A percentile compares a stretch with the other conserved stretches of the same genome.
These are phyloP conservation scores for Philaethria dido DNA, from an alignment of 2,888 invertebrate species.

Conservation along the genomic window DNA sequence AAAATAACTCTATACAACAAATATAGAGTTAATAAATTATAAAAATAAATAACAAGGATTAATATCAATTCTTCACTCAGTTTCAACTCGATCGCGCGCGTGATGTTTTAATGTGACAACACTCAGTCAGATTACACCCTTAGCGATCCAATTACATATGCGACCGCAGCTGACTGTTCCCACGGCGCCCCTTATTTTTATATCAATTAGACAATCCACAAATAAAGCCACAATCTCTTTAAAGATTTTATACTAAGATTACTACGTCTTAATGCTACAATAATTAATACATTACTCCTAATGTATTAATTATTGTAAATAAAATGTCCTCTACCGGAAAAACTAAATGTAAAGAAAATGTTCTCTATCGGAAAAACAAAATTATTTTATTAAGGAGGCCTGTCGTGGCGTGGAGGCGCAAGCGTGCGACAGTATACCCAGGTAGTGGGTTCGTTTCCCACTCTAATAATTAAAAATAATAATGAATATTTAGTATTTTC, in stretches of 20 bases:
- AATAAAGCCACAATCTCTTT: conserved; percentile 19
- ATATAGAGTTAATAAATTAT: not conserved
- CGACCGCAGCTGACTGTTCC: conserved; percentile 67
- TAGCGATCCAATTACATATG: conserved; percentile 67
- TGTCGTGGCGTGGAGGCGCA: too few relatives aligned
- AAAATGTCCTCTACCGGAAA: not conserved
- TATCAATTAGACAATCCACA: conserved; percentile 47
- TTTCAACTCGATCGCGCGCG: conserved; percentile 68
- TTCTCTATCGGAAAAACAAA: too few relatives aligned
- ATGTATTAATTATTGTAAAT: not conserved
- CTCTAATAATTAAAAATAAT: too few relatives aligned
- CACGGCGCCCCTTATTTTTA: conserved; percentile 49
- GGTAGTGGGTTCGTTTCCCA: too few relatives aligned
- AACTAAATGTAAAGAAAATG: too few relatives aligned
- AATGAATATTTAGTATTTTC: too few relatives aligned
- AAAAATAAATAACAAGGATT: not conserved
- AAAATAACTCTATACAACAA: not conserved
- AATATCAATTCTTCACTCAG: conserved; percentile 47
- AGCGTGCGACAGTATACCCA: too few relatives aligned
- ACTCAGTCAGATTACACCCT: conserved; percentile 65
- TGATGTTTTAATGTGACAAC: conserved; percentile 75
- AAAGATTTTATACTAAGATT: conserved; percentile 8
- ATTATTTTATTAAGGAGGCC: too few relatives aligned
- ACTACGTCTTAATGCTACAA: not conserved
- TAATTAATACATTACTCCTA: not conserved